phyloP scores from a whole-genome alignment of 2,888 invertebrate genomes.

The Sympetrum striolatum region DNA sequence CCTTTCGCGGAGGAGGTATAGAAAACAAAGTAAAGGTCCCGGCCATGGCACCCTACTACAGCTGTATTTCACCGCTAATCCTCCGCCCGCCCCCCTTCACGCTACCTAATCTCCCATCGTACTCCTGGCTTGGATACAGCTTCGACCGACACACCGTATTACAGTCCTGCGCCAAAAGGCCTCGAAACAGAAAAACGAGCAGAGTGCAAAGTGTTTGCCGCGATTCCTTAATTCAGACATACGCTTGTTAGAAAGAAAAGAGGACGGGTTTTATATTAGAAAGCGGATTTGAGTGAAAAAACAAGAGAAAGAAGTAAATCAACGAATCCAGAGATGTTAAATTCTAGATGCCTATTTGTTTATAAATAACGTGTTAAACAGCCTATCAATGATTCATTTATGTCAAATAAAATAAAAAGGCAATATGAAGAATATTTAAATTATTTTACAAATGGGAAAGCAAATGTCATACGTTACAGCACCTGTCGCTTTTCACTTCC shows the following conservation, averaged over 20 bases:
- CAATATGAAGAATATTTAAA: no score
- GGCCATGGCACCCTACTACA: not conserved
- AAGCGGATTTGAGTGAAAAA: not conserved
- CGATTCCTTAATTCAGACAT: not conserved
- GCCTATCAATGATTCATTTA: no score
- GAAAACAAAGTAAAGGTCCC: not conserved
- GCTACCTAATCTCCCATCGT: not conserved
- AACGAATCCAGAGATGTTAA: not conserved
- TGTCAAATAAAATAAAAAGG: no score
- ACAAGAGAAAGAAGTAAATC: not conserved
- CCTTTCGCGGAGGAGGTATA: not conserved
- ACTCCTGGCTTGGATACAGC: not conserved
- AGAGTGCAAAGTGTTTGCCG: not conserved
- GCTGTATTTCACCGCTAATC: not conserved
- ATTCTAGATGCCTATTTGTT: no score
- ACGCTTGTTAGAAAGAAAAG: not conserved
- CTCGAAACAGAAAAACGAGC: not conserved
- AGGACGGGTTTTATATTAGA: not conserved
- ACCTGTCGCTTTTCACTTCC: no score
- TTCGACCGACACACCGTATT: not conserved
- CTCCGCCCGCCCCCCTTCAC: not conserved
- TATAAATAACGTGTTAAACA: no score
- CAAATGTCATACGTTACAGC: no score
- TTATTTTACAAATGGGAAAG: no score
- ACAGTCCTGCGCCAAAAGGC: not conserved